Conservation (phyloP, 2,113 vertebrate species). For the Calidris pygmaea region DNA sequence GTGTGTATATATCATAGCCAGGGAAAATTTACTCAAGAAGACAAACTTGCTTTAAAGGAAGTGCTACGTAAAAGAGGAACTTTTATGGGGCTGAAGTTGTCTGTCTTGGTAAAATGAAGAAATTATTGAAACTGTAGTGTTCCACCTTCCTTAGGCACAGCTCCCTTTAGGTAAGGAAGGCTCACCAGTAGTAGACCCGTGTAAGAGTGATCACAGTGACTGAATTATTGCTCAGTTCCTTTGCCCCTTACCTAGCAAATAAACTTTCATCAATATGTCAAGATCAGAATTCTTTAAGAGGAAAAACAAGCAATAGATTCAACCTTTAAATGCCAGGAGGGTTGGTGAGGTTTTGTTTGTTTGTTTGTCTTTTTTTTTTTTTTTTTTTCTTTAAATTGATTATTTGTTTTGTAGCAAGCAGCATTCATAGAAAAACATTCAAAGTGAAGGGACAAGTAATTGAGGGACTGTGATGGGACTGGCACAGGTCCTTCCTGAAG, state of each 20-base stretch:
- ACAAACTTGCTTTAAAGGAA: neutral
- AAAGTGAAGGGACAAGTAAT: neutral
- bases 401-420: neutral
- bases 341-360: neutral
- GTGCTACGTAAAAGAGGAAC: neutral
- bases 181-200: neutral
- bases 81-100: neutral
- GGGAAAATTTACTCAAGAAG: neutral
- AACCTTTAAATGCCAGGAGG: neutral
- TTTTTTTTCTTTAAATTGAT: neutral
- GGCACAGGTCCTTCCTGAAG: neutral
- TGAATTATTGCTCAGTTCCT: neutral
- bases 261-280: neutral
- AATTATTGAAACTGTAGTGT: neutral
- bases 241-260: neutral
- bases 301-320: neutral
- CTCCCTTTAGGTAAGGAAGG: neutral
- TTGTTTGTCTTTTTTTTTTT: neutral
- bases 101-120: neutral
- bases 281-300: neutral
- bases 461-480: neutral
- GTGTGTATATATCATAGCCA: neutral
- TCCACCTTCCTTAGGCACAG: neutral
- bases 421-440: neutral
- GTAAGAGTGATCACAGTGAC: neutral